Evolutionary conservation across 2,797 vertebrate species (phyloP).

Genomic region (Eulemur rubriventer): DNA sequence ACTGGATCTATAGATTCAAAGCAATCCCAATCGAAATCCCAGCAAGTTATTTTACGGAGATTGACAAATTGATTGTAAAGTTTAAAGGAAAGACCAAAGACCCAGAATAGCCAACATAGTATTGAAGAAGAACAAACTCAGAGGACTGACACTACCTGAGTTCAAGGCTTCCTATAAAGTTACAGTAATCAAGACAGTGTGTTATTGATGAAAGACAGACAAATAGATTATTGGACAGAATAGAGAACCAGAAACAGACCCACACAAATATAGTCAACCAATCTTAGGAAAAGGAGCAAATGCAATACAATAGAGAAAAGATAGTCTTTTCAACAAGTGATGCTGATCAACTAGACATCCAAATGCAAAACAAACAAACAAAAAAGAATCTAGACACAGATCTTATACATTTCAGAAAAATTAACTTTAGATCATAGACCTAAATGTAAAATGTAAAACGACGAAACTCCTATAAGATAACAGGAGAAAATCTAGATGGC

Average conservation of each 20-base stretch:
- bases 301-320: background rate
- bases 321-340: background rate
- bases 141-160: background rate
- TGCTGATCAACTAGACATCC: background rate
- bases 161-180: background rate
- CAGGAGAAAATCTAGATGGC: background rate
- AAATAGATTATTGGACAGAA: background rate
- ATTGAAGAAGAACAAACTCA: background rate
- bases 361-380: background rate
- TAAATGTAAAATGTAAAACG: background rate
- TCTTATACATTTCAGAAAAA: background rate
- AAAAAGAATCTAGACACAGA: background rate
- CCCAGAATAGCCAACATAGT: background rate
- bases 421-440: background rate
- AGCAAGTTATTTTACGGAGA: background rate
- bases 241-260: background rate
- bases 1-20: background rate
- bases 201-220: background rate
- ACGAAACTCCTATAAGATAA: background rate
- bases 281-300: background rate
- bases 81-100: background rate
- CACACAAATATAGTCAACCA: background rate
- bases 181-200: background rate
- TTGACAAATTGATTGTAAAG: conserved; percentile 12
- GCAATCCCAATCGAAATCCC: background rate